These are phyloP conservation scores for Trimorus sp. DNA, from an alignment of 2,888 invertebrate genomes.

Conservation along the genomic window DNA sequence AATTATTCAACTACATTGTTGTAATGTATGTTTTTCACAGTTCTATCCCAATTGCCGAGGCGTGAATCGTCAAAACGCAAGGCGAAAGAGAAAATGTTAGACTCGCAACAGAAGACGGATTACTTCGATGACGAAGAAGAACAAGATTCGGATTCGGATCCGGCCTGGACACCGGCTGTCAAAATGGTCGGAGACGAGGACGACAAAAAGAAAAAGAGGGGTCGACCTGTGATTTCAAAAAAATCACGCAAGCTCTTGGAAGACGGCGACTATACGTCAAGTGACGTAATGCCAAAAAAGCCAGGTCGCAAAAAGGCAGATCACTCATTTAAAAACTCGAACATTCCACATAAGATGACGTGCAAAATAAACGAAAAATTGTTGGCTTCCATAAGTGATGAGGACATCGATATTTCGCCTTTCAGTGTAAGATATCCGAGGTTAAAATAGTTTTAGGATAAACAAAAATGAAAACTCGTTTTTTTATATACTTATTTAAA, in stretches of 20 bases:
- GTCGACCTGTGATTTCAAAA: constrained; percentile 76
- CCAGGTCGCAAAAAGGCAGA: constrained; percentile 81
- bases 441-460: no score
- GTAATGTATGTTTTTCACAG: constrained; percentile 2
- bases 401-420: constrained; percentile 80
- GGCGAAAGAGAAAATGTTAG: constrained; percentile 86
- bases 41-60: constrained; percentile 80
- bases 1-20: no score
- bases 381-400: constrained; percentile 76
- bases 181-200: constrained; percentile 82
- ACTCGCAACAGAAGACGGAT: constrained; percentile 77
- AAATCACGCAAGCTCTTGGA: constrained; percentile 81
- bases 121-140: constrained; percentile 83
- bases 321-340: constrained; percentile 69
- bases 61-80: constrained; percentile 86
- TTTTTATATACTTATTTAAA: no score
- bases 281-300: constrained; percentile 80
- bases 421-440: constrained; percentile 75
- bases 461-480: neutral
- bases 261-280: constrained; percentile 83
- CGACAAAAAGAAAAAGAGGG: constrained; percentile 79
- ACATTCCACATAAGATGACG: constrained; percentile 69
- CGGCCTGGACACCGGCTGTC: constrained; percentile 88
- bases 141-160: constrained; percentile 87
- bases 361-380: constrained; percentile 78